Percentiles rank a stretch among this genome's conserved stretches.
These are phyloP conservation scores for Marcusenius ussheri DNA, from an alignment of 2,113 vertebrate species.

Conservation along the genomic window DNA sequence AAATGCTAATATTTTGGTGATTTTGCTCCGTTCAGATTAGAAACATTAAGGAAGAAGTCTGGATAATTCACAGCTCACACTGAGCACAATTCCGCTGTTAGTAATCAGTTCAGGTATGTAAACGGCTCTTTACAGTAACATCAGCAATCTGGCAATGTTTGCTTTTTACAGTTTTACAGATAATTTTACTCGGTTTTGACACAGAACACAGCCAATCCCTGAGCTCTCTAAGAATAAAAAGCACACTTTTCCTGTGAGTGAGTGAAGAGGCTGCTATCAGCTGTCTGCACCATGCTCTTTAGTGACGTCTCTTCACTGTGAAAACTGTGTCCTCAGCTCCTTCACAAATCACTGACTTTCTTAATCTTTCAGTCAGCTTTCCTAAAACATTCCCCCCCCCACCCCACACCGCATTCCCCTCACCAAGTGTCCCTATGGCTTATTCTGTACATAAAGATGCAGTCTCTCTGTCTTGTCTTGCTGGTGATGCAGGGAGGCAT, in stretches of 20 bases:
- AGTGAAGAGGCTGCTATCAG: neutral
- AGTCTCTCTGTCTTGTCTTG: neutral
- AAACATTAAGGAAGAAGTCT: neutral
- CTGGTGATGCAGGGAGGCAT: neutral
- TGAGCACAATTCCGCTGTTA: neutral
- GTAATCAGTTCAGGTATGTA: neutral
- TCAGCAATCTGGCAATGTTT: neutral
- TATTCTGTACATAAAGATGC: neutral
- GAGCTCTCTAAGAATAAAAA: neutral
- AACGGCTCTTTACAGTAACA: neutral
- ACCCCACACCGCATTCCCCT: neutral
- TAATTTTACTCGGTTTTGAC: neutral
- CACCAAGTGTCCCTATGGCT: neutral
- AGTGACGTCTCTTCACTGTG: neutral
- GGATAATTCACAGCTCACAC: neutral
- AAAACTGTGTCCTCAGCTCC: neutral
- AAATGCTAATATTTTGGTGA: slow-evolving; percentile 12
- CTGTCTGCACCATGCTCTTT: neutral
- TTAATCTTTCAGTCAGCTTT: slow-evolving; percentile 8
- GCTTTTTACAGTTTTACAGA: neutral
- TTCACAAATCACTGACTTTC: neutral
- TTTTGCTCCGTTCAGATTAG: neutral
- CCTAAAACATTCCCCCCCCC: neutral
- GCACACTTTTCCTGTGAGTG: neutral
- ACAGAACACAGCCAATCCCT: neutral